phyloP scores from a whole-genome alignment of 2,113 vertebrate species.

The Cheirogaleus medius region DNA sequence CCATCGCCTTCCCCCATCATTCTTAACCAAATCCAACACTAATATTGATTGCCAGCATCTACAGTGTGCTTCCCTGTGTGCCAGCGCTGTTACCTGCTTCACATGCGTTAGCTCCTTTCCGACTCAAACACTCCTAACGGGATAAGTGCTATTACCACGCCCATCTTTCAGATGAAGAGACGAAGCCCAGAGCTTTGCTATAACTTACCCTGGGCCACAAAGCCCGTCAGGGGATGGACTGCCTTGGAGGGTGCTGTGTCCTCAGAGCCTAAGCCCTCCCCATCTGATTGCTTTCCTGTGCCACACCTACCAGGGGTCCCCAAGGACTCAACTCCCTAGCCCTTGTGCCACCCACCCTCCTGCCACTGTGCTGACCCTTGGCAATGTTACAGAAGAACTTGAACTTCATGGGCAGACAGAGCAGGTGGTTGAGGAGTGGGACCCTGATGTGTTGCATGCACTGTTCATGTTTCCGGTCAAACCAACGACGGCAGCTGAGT shows the following conservation, averaged over 20 bases:
- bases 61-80: background rate
- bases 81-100: background rate
- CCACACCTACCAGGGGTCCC: background rate
- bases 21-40: background rate
- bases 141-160: background rate
- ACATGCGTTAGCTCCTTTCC: no score
- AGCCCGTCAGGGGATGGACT: background rate
- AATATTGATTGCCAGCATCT: background rate
- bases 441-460: slow-evolving; percentile 76
- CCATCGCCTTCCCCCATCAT: background rate
- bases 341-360: background rate
- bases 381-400: slow-evolving; percentile 88
- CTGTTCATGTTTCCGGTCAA: slow-evolving; percentile 65
- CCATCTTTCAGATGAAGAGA: background rate
- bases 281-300: background rate
- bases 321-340: background rate
- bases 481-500: slow-evolving; percentile 86
- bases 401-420: slow-evolving; percentile 95
- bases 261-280: background rate
- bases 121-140: background rate
- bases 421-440: slow-evolving; percentile 88
- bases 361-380: slow-evolving; percentile 78
- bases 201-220: background rate
- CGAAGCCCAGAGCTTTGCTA: background rate
- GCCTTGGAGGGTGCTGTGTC: background rate